Percentiles rank a stretch among this genome's conserved stretches.
Evolutionary conservation across 2,888 invertebrate species (phyloP).

Genomic region (Strigamia maritima): DNA sequence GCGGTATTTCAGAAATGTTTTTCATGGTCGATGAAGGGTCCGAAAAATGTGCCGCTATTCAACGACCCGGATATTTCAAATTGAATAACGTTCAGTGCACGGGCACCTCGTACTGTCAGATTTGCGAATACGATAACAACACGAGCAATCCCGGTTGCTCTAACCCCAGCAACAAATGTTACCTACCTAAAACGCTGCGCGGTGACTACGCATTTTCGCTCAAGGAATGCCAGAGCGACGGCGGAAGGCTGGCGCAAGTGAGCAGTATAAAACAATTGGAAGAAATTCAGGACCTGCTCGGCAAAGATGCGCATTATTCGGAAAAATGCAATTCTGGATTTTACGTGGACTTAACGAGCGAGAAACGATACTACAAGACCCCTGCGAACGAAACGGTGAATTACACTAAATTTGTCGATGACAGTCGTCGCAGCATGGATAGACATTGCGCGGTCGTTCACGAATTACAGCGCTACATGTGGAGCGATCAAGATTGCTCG

Average conservation of each 20-base stretch:
- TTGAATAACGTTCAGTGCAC: neutral
- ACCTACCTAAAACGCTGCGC: neutral
- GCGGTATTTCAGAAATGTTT: neutral
- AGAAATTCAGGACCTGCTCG: neutral
- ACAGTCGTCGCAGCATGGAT: neutral
- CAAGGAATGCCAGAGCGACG: neutral
- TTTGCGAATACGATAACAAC: neutral
- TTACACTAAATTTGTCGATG: neutral
- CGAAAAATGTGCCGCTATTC: neutral
- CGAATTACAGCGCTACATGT: slow-evolving; percentile 23
- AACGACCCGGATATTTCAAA: neutral
- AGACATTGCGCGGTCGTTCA: slow-evolving; percentile 26
- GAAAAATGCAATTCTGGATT: too few relatives aligned
- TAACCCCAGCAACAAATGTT: neutral
- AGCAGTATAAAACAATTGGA: neutral
- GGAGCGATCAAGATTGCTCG: slow-evolving; percentile 28
- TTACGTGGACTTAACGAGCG: too few relatives aligned
- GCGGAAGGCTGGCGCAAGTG: neutral
- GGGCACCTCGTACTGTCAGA: neutral
- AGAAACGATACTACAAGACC: too few relatives aligned
- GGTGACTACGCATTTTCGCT: neutral
- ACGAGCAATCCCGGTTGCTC: neutral
- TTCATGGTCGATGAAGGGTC: neutral
- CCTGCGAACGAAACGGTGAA: too few relatives aligned
- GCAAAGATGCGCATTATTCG: too few relatives aligned